Evolutionary conservation across 2,797 vertebrate species (phyloP).

Genomic region (Neosilurus hyrtlii): DNA sequence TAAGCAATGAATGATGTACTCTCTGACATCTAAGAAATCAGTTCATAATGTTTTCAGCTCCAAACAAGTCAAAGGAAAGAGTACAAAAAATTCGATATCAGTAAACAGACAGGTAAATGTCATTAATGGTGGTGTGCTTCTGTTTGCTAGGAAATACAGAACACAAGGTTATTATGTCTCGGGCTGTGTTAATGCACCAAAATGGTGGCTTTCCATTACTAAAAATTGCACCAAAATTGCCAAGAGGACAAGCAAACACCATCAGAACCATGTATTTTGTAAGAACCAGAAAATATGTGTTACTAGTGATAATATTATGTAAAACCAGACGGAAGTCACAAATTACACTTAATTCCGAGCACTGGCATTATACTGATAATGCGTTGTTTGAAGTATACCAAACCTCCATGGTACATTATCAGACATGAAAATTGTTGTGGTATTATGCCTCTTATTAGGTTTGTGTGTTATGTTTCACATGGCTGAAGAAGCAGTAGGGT

Average conservation of each 20-base stretch:
- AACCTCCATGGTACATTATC: constrained; percentile 8
- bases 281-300: constrained; percentile 11
- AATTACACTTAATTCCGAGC: constrained; percentile 21
- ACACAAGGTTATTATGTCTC: not conserved
- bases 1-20: not conserved
- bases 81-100: not conserved
- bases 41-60: not conserved
- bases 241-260: constrained; percentile 6
- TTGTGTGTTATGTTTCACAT: not conserved
- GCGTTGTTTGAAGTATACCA: constrained; percentile 5
- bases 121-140: not conserved
- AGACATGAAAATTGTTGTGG: not conserved
- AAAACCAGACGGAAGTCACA: not conserved
- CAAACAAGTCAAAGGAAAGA: not conserved
- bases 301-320: not conserved
- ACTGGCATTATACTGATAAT: constrained; percentile 13
- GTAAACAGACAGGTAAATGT: not conserved
- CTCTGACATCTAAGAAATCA: not conserved
- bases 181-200: constrained; percentile 23
- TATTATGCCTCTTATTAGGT: not conserved
- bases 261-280: constrained; percentile 12
- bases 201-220: constrained; percentile 24
- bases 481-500: not conserved
- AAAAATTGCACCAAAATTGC: constrained; percentile 29
- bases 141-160: constrained; percentile 17